Evolutionary conservation across 2,888 invertebrate genomes (phyloP), one percentile per base, ranked within the genome.

Genomic region (Sycophila texana): DNA sequence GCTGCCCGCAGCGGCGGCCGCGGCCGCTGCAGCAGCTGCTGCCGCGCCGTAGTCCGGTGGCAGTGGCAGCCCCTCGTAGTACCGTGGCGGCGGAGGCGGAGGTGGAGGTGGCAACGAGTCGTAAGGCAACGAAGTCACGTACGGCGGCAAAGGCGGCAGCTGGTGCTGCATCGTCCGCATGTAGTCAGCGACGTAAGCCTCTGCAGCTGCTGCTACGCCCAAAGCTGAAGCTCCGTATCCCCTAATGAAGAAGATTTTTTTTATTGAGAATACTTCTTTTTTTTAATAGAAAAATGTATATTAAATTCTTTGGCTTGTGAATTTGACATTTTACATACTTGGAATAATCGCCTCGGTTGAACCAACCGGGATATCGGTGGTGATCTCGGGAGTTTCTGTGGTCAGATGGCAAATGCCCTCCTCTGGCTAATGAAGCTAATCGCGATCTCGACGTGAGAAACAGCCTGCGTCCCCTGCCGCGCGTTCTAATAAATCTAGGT

Each of bases 81-180:
- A 95, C n/a, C 96, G 93, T 0, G 85, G 85, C 1, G 84, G 85
- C 26, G 95, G 95, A 18, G 95, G 95, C 16, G 95, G 95, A n/a
- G 95, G 95, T 10, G 39, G 39, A 14, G 93, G 91, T 58, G 92
- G 86, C 51, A 90, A 73, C 22, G 87, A 66, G 68, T 91, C 91
- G 74, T 90, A 90, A 3, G 89, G 89, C 84, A 83, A 95, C n/a
- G 95, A 94, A 30, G 96, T 95, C 51, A 94, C 95, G 90, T 96
- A 97, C 30, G 96, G 96, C 18, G 96, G 96, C 88, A 97, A 91
- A 57, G 97, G 97, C 67, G 97, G 96, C 86, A 96, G 90, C 87
- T 96, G 96, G 86, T 96, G 96, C 87, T 96, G 96, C 95, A 96
- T 96, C 47, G 95, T 95, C 51, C 96, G 93, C 95, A 97, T 96